phyloP scores from a whole-genome alignment of 2,113 vertebrate genomes.

The Mesoclemmys tuberculata region DNA sequence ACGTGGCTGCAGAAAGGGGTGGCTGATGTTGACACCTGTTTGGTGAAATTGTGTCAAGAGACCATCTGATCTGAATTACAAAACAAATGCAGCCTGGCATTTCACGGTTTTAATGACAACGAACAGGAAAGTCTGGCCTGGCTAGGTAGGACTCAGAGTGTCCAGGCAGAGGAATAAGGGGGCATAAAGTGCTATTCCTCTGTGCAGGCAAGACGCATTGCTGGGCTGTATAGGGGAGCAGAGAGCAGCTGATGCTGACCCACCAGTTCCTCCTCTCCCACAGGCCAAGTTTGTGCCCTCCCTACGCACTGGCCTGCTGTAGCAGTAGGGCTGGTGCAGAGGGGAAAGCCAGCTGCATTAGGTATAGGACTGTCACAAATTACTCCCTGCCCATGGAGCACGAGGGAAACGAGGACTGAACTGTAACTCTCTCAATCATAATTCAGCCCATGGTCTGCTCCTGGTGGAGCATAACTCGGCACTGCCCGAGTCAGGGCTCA shows the following conservation, averaged over 20 bases:
- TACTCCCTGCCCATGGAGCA: background rate
- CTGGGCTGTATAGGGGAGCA: background rate
- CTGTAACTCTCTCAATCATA: background rate
- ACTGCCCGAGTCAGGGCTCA: background rate
- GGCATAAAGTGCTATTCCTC: background rate
- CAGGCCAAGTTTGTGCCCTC: background rate
- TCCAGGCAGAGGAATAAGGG: background rate
- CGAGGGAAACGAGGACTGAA: background rate
- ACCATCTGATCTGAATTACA: background rate
- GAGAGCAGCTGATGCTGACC: background rate
- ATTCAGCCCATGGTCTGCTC: background rate
- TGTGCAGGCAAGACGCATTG: background rate
- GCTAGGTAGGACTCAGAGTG: background rate
- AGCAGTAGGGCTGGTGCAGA: background rate
- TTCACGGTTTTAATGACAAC: rapidly evolving
- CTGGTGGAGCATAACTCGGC: rapidly evolving
- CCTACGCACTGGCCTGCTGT: background rate
- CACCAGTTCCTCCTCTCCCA: background rate
- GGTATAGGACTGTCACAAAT: no score
- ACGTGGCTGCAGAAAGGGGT: background rate
- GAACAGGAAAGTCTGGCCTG: background rate
- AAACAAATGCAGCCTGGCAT: background rate
- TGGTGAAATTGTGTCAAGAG: background rate
- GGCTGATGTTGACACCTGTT: background rate
- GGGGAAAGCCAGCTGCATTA: rapidly evolving